Base-by-base conservation (phyloP, 2,113 vertebrate genomes). In the Ictidomys tridecemlineatus region DNA sequence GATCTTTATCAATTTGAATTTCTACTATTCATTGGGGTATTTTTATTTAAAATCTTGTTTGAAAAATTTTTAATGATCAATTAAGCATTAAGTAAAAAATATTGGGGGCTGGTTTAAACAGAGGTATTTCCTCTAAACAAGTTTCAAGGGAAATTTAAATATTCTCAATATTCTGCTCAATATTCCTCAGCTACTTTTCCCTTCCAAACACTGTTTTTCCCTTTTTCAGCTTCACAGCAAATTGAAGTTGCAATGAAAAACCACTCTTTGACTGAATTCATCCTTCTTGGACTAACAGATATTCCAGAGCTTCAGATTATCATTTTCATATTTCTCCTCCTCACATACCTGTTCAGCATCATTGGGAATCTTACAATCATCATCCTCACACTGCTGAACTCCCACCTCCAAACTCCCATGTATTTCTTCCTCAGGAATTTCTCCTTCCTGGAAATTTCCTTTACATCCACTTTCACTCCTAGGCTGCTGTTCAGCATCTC, bases 391-490 rank as follows among this genome's bases (percentile, higher is more conserved):
- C n/a, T 90, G 0, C 20, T 89, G 20, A 91, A 85, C 8, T 26
- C 85, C 13, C 63, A 79, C 18, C 86, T 96, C 20, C 58, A 85
- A n/a, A 93, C 86, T 1, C 86, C 86, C 22, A 89, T 93, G 95
- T 96, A 93, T 48, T 96, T 96, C 51, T 93, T 93, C 22, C 78
- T 93, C 13, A 1, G 1, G 2, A 93, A 93, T 85, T 93, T 96
- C 34, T 72, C 95, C n/a, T 93, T 45, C 45, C 45, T 96, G 34
- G 95, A 96, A 93, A 61, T 96, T 79, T 90, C 51, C 16, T 90
- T 94, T 61, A 94, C 70, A 4, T 78, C 91, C 42, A 89, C 69
- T 78, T 89, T 93, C 24, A 93, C 83, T 30, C 93, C 93, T 10
- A 80, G 85, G 56, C 18, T 90, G 26, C 48, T 96, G 17, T 26